Conservation (phyloP, 1,140 invertebrate genomes). For the Macrobrachium rosenbergii region DNA sequence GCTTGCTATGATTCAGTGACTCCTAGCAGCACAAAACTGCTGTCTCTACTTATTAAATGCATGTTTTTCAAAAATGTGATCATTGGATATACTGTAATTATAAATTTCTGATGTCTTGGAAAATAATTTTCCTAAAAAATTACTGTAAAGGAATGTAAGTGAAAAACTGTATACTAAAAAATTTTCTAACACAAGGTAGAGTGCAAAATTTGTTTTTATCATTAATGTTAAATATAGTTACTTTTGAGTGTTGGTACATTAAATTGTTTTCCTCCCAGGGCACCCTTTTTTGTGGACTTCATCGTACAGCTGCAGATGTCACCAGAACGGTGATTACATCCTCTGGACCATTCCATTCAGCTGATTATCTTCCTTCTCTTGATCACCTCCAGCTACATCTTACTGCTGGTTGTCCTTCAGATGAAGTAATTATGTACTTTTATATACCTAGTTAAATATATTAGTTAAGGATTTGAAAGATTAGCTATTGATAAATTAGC, state of each 20-base stretch:
- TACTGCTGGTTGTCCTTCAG: conserved; percentile 16
- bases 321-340: conserved; percentile 28
- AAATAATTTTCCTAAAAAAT: too few relatives aligned
- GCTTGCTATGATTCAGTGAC: too few relatives aligned
- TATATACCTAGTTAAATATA: not conserved
- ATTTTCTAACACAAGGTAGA: too few relatives aligned
- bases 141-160: too few relatives aligned
- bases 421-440: not conserved
- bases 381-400: conserved; percentile 50
- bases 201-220: too few relatives aligned
- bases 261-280: conserved; percentile 11
- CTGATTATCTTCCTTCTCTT: conserved; percentile 38
- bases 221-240: too few relatives aligned
- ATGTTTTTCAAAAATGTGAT: too few relatives aligned
- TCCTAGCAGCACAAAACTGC: too few relatives aligned
- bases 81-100: too few relatives aligned
- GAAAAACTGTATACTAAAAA: too few relatives aligned
- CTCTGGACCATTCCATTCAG: conserved; percentile 14
- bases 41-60: too few relatives aligned
- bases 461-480: not conserved
- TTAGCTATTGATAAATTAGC: not conserved
- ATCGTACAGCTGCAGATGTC: not conserved
- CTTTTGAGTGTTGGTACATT: not conserved
- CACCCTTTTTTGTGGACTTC: conserved; percentile 36
- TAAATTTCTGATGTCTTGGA: too few relatives aligned